Evolutionary conservation across 1,140 invertebrate genomes (phyloP), one percentile per base, ranked within the genome.

Genomic region (Ctenoplectra terminalis): DNA sequence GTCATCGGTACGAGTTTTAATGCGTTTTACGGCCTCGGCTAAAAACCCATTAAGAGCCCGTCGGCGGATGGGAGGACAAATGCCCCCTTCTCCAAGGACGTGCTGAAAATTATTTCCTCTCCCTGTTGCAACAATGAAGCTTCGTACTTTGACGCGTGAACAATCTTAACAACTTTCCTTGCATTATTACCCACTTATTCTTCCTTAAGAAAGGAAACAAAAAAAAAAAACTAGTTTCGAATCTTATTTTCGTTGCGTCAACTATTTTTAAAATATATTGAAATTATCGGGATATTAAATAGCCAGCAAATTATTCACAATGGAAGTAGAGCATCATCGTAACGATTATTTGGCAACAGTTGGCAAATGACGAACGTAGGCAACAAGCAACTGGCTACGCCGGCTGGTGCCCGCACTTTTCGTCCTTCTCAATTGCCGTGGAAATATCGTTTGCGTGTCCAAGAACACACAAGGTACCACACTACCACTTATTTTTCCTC

Each of bases 1-100:
- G 88, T 90, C 90, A 90, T 91, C 90, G 89, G 84, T 87, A 92
- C 85, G 90, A 91, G 89, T 91, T 92, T 92, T 92, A 92, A 92
- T 92, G 90, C 90, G 88, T 92, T 92, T 92, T 92, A 92, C 88
- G 91, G 90, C 86, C 88, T 87, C 71, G 86, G 85, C 88, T 90
- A 88, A 91, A 91, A 92, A 91, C 88, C 91, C 90, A 92, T 92
- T 91, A 92, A 91, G 88, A 86, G 67, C 80, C 74, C 83, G 86
- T 89, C 88, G 84, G 82, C 86, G 88, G 84, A 82, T 84, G 86
- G 84, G 87, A 89, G 86, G 87, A 90, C 87, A 90, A 90, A 88
- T 89, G 87, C 87, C 83, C 82, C 87, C 82, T 85, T 75, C 73
- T 77, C 81, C 76, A 82, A 86, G 85, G 85, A 86, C 80, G 74